Evolutionary conservation across 2,797 vertebrate species (phyloP).

Genomic region (Neopelma chrysocephalum): DNA sequence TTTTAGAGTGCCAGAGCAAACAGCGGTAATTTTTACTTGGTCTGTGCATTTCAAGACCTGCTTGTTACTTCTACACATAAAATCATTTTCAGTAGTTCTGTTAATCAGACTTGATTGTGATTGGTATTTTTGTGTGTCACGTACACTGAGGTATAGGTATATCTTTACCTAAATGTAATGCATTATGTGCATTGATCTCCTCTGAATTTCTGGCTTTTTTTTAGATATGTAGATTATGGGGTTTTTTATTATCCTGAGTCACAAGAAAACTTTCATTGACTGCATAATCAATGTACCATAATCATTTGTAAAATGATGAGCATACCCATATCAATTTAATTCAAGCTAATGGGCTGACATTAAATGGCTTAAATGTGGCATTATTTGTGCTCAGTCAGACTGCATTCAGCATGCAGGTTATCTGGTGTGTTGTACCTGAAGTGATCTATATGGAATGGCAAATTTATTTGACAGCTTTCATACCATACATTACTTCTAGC

Average conservation of each 20-base stretch:
- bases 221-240: neutral
- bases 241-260: neutral
- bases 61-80: neutral
- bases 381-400: neutral
- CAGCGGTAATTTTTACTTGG: neutral
- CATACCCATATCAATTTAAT: neutral
- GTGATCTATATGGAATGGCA: neutral
- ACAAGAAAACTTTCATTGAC: neutral
- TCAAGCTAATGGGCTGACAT: neutral
- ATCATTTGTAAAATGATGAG: neutral
- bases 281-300: neutral
- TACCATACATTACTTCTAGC: neutral
- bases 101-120: neutral
- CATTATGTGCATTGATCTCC: neutral
- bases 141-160: neutral
- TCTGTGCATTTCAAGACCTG: neutral
- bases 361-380: neutral
- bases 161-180: neutral
- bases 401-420: neutral
- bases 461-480: neutral
- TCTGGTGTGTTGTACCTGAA: neutral
- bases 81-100: neutral
- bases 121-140: neutral
- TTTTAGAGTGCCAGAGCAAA: neutral
- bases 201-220: neutral